Evolutionary conservation across 2,797 vertebrate species (phyloP), one percentile per base, ranked within the genome.

Genomic region (Diplodus puntazzo): DNA sequence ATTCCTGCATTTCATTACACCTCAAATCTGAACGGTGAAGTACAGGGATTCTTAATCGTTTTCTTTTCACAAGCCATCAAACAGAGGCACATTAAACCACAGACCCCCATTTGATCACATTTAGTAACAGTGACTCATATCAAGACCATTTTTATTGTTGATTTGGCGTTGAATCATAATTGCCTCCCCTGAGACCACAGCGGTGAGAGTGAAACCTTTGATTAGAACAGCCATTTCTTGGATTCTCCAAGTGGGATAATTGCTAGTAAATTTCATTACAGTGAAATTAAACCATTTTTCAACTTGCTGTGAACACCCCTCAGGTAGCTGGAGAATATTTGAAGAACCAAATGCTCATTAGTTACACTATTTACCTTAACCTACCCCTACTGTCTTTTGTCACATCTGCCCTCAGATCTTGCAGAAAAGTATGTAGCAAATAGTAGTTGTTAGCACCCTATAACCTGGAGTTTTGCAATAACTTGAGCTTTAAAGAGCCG

Each of bases 111-210:
- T 72, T 75, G 54, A 84, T 85, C 61, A 61, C 23, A 58, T 80
- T 69, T 72, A 75, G 64, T 72, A 30, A 55, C 50, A 55, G 20
- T 12, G 50, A 69, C 0, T 9, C 63, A 60, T 55, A 42, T 1
- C 4, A 0, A 62, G 52, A 69, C 55, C 27, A 57, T 69, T 67
- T 46, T 50, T 77, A 54, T 66, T 55, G 69, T 64, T 69, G 70
- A 70, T 82, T 73, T 71, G 57, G 16, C 53, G 69, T 71, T 71
- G 65, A 72, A 60, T 65, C 49, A 23, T 85, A 83, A 85, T 82
- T 81, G 52, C 50, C 39, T 81, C 70, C 60, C 43, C 20, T 34
- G 57, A 70, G 45, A 79, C 27, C 43, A 46, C 42, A 53, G 48
- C 6, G 10, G 16, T 63, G 45, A 60, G 62, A 73, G 34, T 48